A percentile compares a stretch with the other conserved stretches of the same genome.
These are phyloP conservation scores for Hypena proboscidalis DNA, from an alignment of 2,888 invertebrate genomes.

Conservation along the genomic window DNA sequence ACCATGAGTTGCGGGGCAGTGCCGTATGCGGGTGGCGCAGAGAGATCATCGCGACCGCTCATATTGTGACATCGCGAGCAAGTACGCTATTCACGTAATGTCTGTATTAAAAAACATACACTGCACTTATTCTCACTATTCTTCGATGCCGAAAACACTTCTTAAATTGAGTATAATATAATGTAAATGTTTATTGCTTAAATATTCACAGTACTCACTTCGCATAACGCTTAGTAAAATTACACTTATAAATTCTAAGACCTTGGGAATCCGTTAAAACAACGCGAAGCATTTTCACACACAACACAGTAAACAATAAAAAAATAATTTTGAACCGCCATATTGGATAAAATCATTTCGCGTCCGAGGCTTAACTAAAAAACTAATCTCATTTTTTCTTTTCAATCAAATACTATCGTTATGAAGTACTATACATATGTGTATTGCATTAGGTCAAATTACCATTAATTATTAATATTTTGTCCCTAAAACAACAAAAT, in stretches of 20 bases:
- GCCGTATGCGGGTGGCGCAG: slow-evolving; percentile 54
- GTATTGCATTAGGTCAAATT: slow-evolving; percentile 13
- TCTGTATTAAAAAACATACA: slow-evolving; percentile 40
- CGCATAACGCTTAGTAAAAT: slow-evolving; percentile 21
- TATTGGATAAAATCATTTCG: slow-evolving; percentile 55
- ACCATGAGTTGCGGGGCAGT: slow-evolving; percentile 79
- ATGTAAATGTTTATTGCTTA: slow-evolving; percentile 25
- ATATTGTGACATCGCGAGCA: slow-evolving; percentile 73
- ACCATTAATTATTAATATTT: slow-evolving; percentile 26
- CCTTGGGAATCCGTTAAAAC: slow-evolving; percentile 2
- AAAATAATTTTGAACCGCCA: slow-evolving; percentile 61
- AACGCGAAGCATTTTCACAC: slow-evolving; percentile 14
- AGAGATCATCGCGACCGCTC: slow-evolving; percentile 74
- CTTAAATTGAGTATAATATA: slow-evolving; percentile 24
- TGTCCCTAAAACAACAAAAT: slow-evolving; percentile 3
- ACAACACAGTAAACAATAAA: slow-evolving; percentile 56
- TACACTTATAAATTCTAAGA: slow-evolving; percentile 9
- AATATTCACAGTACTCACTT: slow-evolving; percentile 32
- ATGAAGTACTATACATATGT: slow-evolving; percentile 16
- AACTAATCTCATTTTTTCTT: slow-evolving; percentile 29
- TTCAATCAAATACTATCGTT: slow-evolving; percentile 21
- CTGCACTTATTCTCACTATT: slow-evolving; percentile 38
- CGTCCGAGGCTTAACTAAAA: slow-evolving; percentile 27
- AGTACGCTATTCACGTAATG: slow-evolving; percentile 38
- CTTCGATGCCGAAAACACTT: slow-evolving; percentile 34